Percentiles rank a stretch among this genome's conserved stretches.
phyloP scores from a whole-genome alignment of 1,140 invertebrate species.

The Galendromus occidentalis region DNA sequence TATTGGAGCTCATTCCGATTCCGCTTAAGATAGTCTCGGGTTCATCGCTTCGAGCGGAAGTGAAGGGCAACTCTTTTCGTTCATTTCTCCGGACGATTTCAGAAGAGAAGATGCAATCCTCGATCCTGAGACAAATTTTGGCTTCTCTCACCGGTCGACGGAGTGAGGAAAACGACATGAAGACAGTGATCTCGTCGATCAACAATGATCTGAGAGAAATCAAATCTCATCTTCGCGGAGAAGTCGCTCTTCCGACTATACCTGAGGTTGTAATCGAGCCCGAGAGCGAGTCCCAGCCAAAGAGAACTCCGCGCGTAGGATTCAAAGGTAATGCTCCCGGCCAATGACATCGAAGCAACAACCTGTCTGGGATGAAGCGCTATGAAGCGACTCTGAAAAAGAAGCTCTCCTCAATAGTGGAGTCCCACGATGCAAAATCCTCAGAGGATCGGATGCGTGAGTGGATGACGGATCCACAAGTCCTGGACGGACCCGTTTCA shows the following conservation, averaged over 20 bases:
- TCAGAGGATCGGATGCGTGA: constrained; percentile 25
- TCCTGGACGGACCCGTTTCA: constrained; percentile 85
- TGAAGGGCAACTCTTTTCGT: too few relatives aligned
- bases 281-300: too few relatives aligned
- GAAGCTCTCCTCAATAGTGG: too few relatives aligned
- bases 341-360: too few relatives aligned
- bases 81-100: constrained; percentile 46
- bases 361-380: too few relatives aligned
- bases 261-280: too few relatives aligned
- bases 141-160: background rate
- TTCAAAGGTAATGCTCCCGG: too few relatives aligned
- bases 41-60: constrained; percentile 64
- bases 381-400: too few relatives aligned
- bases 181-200: background rate
- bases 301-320: too few relatives aligned
- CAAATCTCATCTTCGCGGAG: constrained; percentile 20
- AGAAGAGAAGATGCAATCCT: background rate
- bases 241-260: too few relatives aligned
- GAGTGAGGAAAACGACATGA: background rate
- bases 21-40: constrained; percentile 79
- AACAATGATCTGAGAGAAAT: constrained; percentile 10
- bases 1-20: constrained; percentile 25
- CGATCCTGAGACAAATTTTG: too few relatives aligned
- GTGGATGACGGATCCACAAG: constrained; percentile 62
- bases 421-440: too few relatives aligned